Evolutionary conservation across 1,140 invertebrate genomes (phyloP).

Genomic region (Sinella curviseta): DNA sequence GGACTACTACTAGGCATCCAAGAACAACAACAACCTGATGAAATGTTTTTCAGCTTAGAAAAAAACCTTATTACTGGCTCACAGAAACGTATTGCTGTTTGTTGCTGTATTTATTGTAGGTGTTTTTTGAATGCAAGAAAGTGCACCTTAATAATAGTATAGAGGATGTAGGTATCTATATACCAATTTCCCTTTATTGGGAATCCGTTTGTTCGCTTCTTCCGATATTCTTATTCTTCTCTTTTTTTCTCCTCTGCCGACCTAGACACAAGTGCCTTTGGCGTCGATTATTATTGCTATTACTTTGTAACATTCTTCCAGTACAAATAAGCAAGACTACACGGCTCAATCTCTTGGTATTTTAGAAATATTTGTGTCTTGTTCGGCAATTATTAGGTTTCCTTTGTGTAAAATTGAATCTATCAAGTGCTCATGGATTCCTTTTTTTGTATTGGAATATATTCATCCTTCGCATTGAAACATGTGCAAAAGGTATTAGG

Average conservation of each 20-base stretch:
- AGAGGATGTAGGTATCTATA: background rate
- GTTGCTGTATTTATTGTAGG: no score
- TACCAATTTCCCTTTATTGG: background rate
- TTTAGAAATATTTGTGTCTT: background rate
- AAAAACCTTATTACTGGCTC: no score
- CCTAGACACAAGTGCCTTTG: background rate
- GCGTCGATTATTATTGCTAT: background rate
- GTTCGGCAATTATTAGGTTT: background rate
- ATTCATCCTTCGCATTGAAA: no score
- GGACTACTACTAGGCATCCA: no score
- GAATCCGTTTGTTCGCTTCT: no score
- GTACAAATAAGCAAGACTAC: no score
- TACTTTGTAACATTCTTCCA: no score
- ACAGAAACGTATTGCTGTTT: no score
- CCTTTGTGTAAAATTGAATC: slow-evolving; percentile 3
- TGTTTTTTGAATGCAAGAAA: no score
- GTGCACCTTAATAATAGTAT: background rate
- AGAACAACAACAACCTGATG: no score
- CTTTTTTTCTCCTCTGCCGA: background rate
- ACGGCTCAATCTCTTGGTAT: background rate
- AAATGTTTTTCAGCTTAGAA: no score
- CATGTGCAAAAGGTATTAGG: no score
- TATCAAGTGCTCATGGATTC: background rate
- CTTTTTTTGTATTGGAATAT: background rate
- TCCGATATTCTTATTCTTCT: slow-evolving; percentile 9